Evolutionary conservation across 2,113 vertebrate species (phyloP), one percentile per base, ranked within the genome.

Genomic region (Myiopsitta monachus): DNA sequence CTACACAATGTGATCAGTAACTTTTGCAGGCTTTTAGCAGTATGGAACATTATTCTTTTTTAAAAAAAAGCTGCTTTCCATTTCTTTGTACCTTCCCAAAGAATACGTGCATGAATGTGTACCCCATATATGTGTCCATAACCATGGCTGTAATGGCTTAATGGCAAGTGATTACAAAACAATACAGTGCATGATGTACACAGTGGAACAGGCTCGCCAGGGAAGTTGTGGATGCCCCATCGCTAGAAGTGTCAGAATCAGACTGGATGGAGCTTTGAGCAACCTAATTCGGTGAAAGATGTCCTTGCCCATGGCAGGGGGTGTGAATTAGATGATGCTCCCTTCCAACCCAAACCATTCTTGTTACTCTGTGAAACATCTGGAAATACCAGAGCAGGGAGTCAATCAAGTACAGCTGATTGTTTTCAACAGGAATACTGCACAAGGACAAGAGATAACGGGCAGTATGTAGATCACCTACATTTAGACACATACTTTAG

Each of bases 31-130:
- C 4, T 66, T 90, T 81, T 74, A 78, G 52, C 27, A 41, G 16
- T 28, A 70, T 12, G 5, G 83, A 89, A 36, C 19, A n/a, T 9
- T 3, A 3, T 23, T 46, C 19, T 49, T 47, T 30, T 62, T 16
- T 8, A 0, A 21, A 21, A 21, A 21, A 41, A 85, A 70, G 6
- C 11, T 46, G 10, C 39, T 30, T 61, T 49, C 49, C 0, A 54
- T 67, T 90, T 85, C 6, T 80, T 80, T 36, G 18, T 43, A 72
- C 6, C 11, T 74, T 75, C 18, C 43, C 33, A 61, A 91, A 69
- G 21, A 87, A 33, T 26, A 26, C 5, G 1, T 9, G 5, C 23
- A 6, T 36, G 11, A 1, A 2, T 1, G 0, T 1, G 3, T 38
- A 72, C 59, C 7, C 7, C 9, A 33, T 9, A 28, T 28, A 38